Evolutionary conservation across 2,113 vertebrate genomes (phyloP).

Genomic region (Euleptes europaea): DNA sequence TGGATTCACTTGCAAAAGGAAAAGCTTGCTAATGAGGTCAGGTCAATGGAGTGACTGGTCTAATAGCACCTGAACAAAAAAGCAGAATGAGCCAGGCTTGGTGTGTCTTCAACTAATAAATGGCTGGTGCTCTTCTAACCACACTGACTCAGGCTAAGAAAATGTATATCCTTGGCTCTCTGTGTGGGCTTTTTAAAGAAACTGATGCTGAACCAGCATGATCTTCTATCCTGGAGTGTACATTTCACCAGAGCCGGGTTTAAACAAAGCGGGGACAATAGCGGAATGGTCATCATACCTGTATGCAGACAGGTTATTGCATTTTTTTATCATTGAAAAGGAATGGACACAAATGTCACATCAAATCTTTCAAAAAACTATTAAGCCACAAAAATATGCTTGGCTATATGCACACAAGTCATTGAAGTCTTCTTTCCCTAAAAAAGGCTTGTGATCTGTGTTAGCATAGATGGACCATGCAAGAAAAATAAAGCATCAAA

Average conservation of each 20-base stretch:
- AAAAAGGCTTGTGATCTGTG: neutral
- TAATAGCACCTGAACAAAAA: slow-evolving; percentile 42
- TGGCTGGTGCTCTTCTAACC: slow-evolving; percentile 10
- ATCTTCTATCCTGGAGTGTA: neutral
- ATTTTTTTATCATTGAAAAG: neutral
- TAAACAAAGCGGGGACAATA: neutral
- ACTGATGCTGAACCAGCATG: neutral
- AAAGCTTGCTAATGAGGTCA: slow-evolving; percentile 37
- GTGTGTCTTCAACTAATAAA: slow-evolving; percentile 30
- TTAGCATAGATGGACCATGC: neutral
- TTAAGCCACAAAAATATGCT: neutral
- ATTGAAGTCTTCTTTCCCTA: too few species aligned
- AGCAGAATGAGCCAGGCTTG: slow-evolving; percentile 26
- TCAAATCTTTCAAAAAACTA: neutral
- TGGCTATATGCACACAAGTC: neutral
- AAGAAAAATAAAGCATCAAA: neutral
- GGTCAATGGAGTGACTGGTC: slow-evolving; percentile 48
- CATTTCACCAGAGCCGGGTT: neutral
- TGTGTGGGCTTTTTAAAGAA: neutral
- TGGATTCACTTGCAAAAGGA: slow-evolving; percentile 18
- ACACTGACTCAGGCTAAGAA: slow-evolving; percentile 12
- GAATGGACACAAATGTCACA: neutral
- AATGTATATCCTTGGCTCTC: slow-evolving; percentile 10
- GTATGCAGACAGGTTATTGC: neutral
- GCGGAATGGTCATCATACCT: neutral